These are phyloP conservation scores for Polydrusus tereticollis DNA, from an alignment of 2,888 invertebrate genomes.

Conservation along the genomic window DNA sequence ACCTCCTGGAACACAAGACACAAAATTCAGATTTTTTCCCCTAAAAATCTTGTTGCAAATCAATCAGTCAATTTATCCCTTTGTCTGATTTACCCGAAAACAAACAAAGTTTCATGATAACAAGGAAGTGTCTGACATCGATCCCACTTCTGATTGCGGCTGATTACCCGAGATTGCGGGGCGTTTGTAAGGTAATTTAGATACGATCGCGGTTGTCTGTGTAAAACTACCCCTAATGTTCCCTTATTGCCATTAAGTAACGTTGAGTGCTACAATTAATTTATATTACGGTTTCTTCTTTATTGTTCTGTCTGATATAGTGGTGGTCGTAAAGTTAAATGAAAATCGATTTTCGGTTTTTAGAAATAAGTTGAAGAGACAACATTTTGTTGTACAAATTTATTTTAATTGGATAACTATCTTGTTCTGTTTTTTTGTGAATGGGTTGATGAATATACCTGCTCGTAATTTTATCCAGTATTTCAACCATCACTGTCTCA, in stretches of 20 bases:
- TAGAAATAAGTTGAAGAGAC: too few species aligned
- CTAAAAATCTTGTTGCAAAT: too few species aligned
- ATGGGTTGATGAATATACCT: neutral
- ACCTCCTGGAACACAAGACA: too few species aligned
- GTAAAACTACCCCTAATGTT: constrained; percentile 59
- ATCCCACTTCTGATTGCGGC: constrained; percentile 50
- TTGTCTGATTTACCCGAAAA: too few species aligned
- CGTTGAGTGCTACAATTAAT: constrained; percentile 40
- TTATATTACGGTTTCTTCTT: constrained; percentile 37
- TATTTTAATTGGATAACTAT: too few species aligned
- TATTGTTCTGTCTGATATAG: constrained; percentile 24
- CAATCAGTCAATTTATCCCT: too few species aligned
- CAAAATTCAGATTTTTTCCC: too few species aligned
- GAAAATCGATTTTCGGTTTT: constrained; percentile 11
- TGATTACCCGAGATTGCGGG: constrained; percentile 59
- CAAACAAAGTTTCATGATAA: constrained; percentile 18
- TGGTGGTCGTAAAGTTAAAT: constrained; percentile 11
- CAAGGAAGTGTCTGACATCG: constrained; percentile 45
- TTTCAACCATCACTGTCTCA: too few species aligned
- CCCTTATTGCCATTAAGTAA: constrained; percentile 47
- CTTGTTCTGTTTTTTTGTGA: too few species aligned
- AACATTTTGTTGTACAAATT: too few species aligned
- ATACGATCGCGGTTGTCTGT: constrained; percentile 63
- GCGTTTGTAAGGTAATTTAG: constrained; percentile 62
- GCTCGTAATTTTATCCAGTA: neutral